Evolutionary conservation across 2,797 vertebrate genomes (phyloP), one percentile per base, ranked within the genome.

Genomic region (Ficedula albicollis): DNA sequence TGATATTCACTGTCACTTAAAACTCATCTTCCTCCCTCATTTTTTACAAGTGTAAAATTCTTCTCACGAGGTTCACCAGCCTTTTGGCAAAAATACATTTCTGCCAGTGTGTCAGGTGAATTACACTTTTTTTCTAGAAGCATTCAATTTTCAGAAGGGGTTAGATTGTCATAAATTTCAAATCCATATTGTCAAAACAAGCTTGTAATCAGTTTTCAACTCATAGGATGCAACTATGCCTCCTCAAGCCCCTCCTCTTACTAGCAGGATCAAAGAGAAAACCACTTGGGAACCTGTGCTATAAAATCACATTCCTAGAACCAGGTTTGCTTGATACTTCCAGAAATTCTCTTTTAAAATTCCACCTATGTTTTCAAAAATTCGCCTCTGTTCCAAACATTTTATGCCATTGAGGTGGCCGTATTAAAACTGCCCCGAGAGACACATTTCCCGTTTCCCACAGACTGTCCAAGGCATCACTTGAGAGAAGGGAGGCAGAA

Each of bases 81-180:
- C 7, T 80, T 10, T 32, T 27, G 21, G 7, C 21, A 66, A 80
- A 85, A 80, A 38, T 17, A 1, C 4, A 39, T 60, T 76, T 79
- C 4, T 52, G 2, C 2, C 10, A n/a, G 5, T 34, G 60, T 0
- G 0, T 69, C 5, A 39, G 9, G 20, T 55, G 15, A 39, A 73
- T 62, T 15, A 34, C 39, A 11, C 2, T 15, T 60, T 21, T 79
- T 52, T 49, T 8, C 16, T 77, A 67, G 9, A 17, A 62, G 18
- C 23, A 36, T 12, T 43, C 18, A 43, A 4, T 77, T 69, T 29
- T 80, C 10, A 48, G 11, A 73, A 39, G 20, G 14, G 15, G 7
- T 8, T 51, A n/a, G 29, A n/a, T 34, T n/a, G 38, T 51, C 36
- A 44, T 16, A 78, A 58, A 66, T 70, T 62, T 54, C 14, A 87